phyloP scores from a whole-genome alignment of 2,113 vertebrate genomes.

The Oryzias melastigma region DNA sequence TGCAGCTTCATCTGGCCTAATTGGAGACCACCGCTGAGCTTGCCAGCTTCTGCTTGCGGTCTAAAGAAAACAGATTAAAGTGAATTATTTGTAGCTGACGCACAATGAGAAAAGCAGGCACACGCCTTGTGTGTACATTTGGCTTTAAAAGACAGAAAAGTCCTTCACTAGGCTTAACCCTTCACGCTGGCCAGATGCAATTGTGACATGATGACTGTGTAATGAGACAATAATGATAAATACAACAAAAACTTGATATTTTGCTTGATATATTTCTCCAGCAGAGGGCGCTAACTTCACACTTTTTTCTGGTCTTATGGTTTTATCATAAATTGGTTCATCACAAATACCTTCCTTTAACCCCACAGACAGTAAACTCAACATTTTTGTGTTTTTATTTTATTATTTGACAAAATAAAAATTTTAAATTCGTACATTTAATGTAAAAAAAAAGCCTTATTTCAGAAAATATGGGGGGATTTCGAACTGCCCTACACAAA shows the following conservation, averaged over 20 bases:
- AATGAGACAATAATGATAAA: background rate
- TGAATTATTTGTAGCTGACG: constrained; percentile 33
- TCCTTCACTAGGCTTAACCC: too few relatives aligned
- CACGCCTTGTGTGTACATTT: background rate
- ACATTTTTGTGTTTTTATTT: background rate
- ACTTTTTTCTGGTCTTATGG: background rate
- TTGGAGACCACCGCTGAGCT: constrained; percentile 9
- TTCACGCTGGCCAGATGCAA: constrained; percentile 1
- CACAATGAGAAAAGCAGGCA: constrained; percentile 16
- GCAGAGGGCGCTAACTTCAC: constrained; percentile 50
- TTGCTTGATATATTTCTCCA: constrained; percentile 22
- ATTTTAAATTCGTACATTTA: background rate
- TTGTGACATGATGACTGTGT: background rate
- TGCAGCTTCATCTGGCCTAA: constrained; percentile 36
- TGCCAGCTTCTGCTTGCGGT: constrained; percentile 27
- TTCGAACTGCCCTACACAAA: too few relatives aligned
- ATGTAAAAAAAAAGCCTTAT: too few relatives aligned
- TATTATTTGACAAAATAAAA: background rate
- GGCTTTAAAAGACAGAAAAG: too few relatives aligned
- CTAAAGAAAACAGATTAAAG: constrained; percentile 48
- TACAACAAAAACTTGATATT: background rate
- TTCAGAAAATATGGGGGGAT: too few relatives aligned
- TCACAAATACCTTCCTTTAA: background rate
- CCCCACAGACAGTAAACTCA: background rate
- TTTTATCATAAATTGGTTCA: background rate